Evolutionary conservation across 2,113 vertebrate species (phyloP), one percentile per base, ranked within the genome.

Genomic region (Anoura caudifer): DNA sequence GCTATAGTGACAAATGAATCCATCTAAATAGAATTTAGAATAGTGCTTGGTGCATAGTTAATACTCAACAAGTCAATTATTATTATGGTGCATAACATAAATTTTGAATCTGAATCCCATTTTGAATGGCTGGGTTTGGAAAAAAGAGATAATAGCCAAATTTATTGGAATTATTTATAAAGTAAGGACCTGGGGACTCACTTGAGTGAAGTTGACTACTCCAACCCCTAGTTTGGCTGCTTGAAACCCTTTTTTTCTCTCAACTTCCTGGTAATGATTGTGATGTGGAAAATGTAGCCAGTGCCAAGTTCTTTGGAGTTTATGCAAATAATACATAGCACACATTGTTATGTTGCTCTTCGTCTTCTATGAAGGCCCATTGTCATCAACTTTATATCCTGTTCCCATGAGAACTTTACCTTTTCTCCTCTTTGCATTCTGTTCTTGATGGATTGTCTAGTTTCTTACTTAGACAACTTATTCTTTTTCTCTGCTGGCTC

Each of bases 331-430:
- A 85, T 45, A 65, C 72, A 63, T 36, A 82, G 72, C 41, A 77
- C 87, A 79, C 96, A 94, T 98, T 97, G 95, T 97, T 96, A 69
- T 33, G 70, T 83, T 83, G 90, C 50, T 90, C 75, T 93, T 96
- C 94, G 79, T 93, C 38, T 79, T 94, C 75, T 86, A 2, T 33
- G 82, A 91, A 87, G 82, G 89, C 79, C 95, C 80, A 84, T 91
- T 96, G 95, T 94, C 93, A 97, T 91, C 54, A 83, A 47, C 86
- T 96, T 96, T 95, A 87, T 97, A 97, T 97, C 97, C 97, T 97
- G 95, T 97, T 97, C 96, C 95, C 95, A 98, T 79, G 95, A 93
- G 95, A 96, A 98, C 91, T 41, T 93, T 65, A 91, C 93, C 59
- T 87, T 85, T 89, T 95, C 81, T 97, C 52, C 63, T 72, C 87